These are phyloP conservation scores for Troides helena DNA, from an alignment of 2,888 invertebrate genomes.

Conservation along the genomic window DNA sequence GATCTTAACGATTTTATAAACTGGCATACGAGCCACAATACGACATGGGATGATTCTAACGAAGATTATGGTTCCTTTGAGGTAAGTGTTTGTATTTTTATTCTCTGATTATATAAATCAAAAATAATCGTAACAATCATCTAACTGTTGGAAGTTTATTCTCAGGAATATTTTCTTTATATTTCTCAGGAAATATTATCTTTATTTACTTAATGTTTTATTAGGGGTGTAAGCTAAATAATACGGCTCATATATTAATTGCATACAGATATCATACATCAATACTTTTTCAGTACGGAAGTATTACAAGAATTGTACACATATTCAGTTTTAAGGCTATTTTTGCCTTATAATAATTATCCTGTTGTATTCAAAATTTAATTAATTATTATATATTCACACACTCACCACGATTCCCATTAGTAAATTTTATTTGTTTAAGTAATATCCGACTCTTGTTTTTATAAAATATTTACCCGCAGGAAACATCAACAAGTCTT, in stretches of 20 bases:
- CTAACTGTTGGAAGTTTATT: no score
- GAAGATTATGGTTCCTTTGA: conserved; percentile 38
- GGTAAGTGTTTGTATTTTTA: conserved; percentile 25
- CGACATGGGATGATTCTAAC: conserved; percentile 36
- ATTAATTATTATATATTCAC: no score
- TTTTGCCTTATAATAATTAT: no score
- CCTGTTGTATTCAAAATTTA: no score
- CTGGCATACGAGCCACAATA: conserved; percentile 35
- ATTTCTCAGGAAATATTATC: no score
- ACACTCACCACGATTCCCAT: no score
- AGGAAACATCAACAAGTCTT: conserved; percentile 13
- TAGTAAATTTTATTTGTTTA: no score
- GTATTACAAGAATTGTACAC: neutral
- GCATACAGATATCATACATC: no score
- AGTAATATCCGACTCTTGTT: neutral
- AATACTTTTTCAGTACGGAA: neutral
- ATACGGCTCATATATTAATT: no score
- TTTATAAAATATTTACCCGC: neutral
- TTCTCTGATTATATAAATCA: neutral
- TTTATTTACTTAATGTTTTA: no score
- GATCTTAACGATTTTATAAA: conserved; percentile 60
- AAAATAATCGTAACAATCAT: neutral
- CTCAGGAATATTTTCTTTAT: no score
- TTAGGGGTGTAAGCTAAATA: no score
- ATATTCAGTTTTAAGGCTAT: neutral